phyloP scores from a whole-genome alignment of 2,113 vertebrate species.

The Asarcornis scutulata region DNA sequence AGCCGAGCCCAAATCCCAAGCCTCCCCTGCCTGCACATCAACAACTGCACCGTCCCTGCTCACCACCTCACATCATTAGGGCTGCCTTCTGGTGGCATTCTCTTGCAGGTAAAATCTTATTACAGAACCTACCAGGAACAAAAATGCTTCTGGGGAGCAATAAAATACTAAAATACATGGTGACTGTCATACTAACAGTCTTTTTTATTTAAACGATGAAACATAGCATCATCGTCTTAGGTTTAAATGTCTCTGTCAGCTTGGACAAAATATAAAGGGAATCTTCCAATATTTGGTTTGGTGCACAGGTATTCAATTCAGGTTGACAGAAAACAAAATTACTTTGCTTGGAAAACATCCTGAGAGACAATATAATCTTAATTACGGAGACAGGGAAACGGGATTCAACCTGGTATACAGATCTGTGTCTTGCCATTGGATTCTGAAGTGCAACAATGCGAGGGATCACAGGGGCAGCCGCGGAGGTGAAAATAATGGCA shows the following conservation, averaged over 20 bases:
- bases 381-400: constrained; percentile 22
- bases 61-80: background rate
- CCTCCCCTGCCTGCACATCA: background rate
- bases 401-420: background rate
- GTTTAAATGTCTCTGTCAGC: background rate
- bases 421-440: background rate
- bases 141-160: constrained; percentile 24
- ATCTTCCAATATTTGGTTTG: constrained; percentile 1
- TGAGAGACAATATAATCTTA: constrained; percentile 22
- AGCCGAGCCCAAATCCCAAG: background rate
- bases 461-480: background rate
- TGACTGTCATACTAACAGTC: background rate
- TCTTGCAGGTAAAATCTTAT: constrained; percentile 42
- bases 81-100: background rate
- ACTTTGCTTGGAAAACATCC: constrained; percentile 34
- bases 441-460: rapidly evolving
- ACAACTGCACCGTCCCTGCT: background rate
- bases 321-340: constrained; percentile 52
- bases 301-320: constrained; percentile 22
- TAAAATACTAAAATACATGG: background rate
- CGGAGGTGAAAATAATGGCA: rapidly evolving
- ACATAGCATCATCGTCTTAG: background rate
- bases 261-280: background rate
- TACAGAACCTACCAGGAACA: background rate
- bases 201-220: constrained; percentile 22